phyloP scores from a whole-genome alignment of 1,140 invertebrate genomes.

The Trichogramma pretiosum region DNA sequence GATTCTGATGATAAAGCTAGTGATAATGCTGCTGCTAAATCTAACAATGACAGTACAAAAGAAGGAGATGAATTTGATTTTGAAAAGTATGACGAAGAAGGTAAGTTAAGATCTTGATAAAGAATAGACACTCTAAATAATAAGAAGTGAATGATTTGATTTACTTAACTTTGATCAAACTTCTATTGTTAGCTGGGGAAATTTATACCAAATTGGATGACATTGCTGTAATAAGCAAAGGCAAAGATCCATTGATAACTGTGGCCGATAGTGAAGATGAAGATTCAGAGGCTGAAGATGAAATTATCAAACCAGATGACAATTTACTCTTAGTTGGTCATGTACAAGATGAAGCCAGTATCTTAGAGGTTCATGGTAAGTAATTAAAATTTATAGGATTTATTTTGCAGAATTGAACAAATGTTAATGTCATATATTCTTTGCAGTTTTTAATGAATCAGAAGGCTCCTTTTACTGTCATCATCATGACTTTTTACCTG shows the following conservation, averaged over 20 bases:
- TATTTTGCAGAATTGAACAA: constrained; percentile 4
- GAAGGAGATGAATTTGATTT: constrained; percentile 59
- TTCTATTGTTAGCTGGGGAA: constrained; percentile 34
- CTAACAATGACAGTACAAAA: constrained; percentile 27
- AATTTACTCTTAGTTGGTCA: constrained; percentile 86
- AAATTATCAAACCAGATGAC: constrained; percentile 79
- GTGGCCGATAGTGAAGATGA: constrained; percentile 49
- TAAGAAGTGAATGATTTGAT: neutral
- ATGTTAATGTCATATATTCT: constrained; percentile 4
- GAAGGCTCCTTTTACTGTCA: constrained; percentile 86
- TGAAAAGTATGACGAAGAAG: constrained; percentile 64
- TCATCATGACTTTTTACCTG: constrained; percentile 81
- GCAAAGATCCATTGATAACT: constrained; percentile 53
- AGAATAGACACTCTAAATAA: constrained; percentile 9
- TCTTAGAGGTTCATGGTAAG: constrained; percentile 78
- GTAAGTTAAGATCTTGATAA: constrained; percentile 33
- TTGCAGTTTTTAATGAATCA: constrained; percentile 81
- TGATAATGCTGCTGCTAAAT: constrained; percentile 24
- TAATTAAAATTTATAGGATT: constrained; percentile 4
- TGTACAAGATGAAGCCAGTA: constrained; percentile 72
- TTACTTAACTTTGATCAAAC: constrained; percentile 1
- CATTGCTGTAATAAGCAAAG: constrained; percentile 45
- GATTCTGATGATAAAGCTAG: constrained; percentile 42
- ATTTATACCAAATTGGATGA: constrained; percentile 41
- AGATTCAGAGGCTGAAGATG: constrained; percentile 85